These are phyloP conservation scores for Helicoverpa assulta DNA, from an alignment of 2,888 invertebrate genomes.

Conservation along the genomic window DNA sequence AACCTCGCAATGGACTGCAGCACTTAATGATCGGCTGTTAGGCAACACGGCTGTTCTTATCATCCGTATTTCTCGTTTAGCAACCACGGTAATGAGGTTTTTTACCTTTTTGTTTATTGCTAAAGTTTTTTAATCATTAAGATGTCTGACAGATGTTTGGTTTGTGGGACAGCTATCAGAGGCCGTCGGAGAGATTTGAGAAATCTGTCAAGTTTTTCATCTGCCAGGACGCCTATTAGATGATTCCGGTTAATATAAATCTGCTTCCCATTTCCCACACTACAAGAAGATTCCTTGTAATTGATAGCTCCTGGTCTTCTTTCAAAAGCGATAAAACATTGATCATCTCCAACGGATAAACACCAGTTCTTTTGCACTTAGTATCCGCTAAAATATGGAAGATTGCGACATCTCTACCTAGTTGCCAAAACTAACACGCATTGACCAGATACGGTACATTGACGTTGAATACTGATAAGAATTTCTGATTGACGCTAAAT, in stretches of 20 bases:
- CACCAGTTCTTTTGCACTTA: constrained; percentile 1
- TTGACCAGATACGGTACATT: constrained; percentile 3
- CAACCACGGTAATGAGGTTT: background rate
- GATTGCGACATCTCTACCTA: constrained; percentile 11
- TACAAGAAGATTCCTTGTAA: too few species aligned
- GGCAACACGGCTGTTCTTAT: background rate
- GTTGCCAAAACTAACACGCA: constrained; percentile 40
- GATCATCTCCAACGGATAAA: background rate
- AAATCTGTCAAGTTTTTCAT: too few species aligned
- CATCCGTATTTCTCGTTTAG: background rate
- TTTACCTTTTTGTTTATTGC: background rate
- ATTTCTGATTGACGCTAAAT: too few species aligned
- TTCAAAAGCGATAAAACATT: too few species aligned
- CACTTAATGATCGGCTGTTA: background rate
- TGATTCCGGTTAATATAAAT: too few species aligned
- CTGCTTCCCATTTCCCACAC: too few species aligned
- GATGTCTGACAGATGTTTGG: background rate
- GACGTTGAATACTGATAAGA: too few species aligned
- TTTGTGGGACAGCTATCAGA: too few species aligned
- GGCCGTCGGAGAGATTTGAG: too few species aligned
- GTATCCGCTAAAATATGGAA: constrained; percentile 18
- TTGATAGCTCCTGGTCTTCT: too few species aligned
- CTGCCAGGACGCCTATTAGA: too few species aligned
- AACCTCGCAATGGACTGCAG: background rate
- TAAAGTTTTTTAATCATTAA: background rate